Evolutionary conservation across 1,140 invertebrate genomes (phyloP).

Genomic region (Arctopsyche grandis): DNA sequence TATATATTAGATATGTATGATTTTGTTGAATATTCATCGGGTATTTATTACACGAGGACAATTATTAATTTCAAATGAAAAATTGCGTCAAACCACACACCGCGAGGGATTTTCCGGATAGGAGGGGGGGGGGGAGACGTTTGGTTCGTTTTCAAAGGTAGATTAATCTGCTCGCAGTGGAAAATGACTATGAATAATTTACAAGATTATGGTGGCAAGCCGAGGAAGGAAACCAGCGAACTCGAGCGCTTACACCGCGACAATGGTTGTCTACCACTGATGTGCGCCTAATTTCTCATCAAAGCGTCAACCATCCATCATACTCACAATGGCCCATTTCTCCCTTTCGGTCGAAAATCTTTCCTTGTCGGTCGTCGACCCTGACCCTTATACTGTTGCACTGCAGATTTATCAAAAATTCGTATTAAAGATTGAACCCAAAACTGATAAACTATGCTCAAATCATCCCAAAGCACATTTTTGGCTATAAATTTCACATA

Average conservation of each 20-base stretch:
- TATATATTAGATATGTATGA: too few relatives aligned
- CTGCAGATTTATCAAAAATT: neutral
- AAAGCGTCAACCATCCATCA: slow-evolving; percentile 44
- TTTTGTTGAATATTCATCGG: too few relatives aligned
- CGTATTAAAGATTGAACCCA: slow-evolving; percentile 9
- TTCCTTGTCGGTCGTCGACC: neutral
- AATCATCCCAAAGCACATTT: too few relatives aligned
- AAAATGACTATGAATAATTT: slow-evolving; percentile 30
- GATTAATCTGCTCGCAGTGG: slow-evolving; percentile 6
- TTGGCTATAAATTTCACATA: too few relatives aligned
- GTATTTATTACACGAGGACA: too few relatives aligned
- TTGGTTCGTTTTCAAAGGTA: neutral
- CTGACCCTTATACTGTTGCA: slow-evolving; percentile 3
- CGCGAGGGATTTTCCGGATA: too few relatives aligned
- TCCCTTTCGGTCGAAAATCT: neutral
- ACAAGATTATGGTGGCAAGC: slow-evolving; percentile 1
- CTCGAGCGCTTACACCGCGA: slow-evolving; percentile 6
- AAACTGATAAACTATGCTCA: too few relatives aligned
- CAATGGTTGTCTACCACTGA: slow-evolving; percentile 37
- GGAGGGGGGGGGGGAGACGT: too few relatives aligned
- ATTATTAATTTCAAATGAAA: too few relatives aligned
- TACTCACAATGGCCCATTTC: slow-evolving; percentile 28
- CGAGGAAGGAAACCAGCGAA: neutral
- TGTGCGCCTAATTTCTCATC: slow-evolving; percentile 44
- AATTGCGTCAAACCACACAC: too few relatives aligned